phyloP scores from a whole-genome alignment of 2,888 invertebrate genomes.

The Scotopteryx bipunctaria region DNA sequence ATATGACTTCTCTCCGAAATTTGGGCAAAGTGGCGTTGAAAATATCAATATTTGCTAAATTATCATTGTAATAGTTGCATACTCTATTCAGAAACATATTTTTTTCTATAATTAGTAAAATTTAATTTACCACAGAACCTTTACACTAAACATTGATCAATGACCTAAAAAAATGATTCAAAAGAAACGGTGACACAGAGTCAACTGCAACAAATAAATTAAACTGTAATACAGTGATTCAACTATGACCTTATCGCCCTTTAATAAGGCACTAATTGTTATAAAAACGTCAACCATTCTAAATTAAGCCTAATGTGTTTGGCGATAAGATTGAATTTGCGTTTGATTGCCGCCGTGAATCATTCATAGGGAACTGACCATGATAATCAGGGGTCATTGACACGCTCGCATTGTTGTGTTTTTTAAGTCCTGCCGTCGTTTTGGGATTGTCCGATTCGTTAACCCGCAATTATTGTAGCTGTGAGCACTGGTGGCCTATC shows the following conservation, averaged over 20 bases:
- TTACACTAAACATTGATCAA: no score
- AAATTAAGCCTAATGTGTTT: slow-evolving; percentile 4
- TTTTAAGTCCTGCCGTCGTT: not conserved
- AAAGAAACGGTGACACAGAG: not conserved
- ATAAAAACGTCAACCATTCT: not conserved
- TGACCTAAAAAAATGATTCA: no score
- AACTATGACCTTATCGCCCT: slow-evolving; percentile 30
- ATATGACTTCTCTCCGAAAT: no score
- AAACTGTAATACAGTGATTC: slow-evolving; percentile 26
- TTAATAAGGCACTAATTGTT: slow-evolving; percentile 29
- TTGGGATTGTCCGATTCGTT: slow-evolving; percentile 6
- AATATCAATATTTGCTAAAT: no score
- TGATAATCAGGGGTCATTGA: slow-evolving; percentile 27
- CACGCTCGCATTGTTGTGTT: slow-evolving; percentile 14
- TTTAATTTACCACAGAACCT: no score
- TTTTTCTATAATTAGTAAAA: no score
- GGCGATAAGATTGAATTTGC: slow-evolving; percentile 10
- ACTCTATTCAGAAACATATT: no score
- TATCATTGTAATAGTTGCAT: no score
- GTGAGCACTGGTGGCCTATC: no score
- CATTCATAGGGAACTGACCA: slow-evolving; percentile 18
- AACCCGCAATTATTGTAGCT: no score
- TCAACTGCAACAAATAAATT: slow-evolving; percentile 3
- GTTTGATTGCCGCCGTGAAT: slow-evolving; percentile 9
- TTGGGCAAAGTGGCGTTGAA: no score